Evolutionary conservation across 1,140 invertebrate species (phyloP).

Genomic region (Nylanderia fulva): DNA sequence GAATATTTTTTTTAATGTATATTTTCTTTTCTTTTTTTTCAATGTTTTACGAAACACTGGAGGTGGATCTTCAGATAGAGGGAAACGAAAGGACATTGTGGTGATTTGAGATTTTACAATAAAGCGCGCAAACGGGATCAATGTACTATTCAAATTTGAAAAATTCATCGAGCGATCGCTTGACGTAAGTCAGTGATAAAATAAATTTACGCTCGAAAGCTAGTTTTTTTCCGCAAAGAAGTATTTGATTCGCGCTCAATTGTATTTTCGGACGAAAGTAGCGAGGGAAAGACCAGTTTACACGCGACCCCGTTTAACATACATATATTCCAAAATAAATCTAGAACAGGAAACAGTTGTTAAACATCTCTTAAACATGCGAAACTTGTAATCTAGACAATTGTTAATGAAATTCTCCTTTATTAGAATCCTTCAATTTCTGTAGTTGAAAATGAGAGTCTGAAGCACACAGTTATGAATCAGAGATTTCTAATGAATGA

Average conservation of each 20-base stretch:
- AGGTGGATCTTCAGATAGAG: constrained; percentile 7
- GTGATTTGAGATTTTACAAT: constrained; percentile 35
- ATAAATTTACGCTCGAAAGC: constrained; percentile 4
- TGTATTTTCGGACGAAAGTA: constrained; percentile 14
- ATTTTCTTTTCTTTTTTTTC: not conserved
- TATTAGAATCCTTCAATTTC: constrained; percentile 74
- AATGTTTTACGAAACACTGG: constrained; percentile 25
- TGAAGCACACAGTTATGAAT: constrained; percentile 46
- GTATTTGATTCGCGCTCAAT: constrained; percentile 11
- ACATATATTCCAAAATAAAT: constrained; percentile 50
- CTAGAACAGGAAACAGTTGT: constrained; percentile 54
- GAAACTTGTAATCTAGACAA: constrained; percentile 59
- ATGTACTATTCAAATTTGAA: constrained; percentile 65
- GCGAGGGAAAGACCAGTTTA: constrained; percentile 2
- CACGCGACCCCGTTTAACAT: constrained; percentile 20
- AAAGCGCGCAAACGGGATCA: constrained; percentile 77
- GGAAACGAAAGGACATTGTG: not conserved
- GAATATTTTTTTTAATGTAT: not conserved
- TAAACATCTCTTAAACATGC: constrained; percentile 65
- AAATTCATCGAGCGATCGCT: constrained; percentile 20
- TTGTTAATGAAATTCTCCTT: constrained; percentile 60
- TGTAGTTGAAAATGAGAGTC: constrained; percentile 57
- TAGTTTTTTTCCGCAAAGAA: constrained; percentile 16
- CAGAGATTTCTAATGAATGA: constrained; percentile 62
- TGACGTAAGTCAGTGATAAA: constrained; percentile 6